Evolutionary conservation across 2,113 vertebrate species (phyloP), one percentile per base, ranked within the genome.

Genomic region (Malurus alboscapulatus): DNA sequence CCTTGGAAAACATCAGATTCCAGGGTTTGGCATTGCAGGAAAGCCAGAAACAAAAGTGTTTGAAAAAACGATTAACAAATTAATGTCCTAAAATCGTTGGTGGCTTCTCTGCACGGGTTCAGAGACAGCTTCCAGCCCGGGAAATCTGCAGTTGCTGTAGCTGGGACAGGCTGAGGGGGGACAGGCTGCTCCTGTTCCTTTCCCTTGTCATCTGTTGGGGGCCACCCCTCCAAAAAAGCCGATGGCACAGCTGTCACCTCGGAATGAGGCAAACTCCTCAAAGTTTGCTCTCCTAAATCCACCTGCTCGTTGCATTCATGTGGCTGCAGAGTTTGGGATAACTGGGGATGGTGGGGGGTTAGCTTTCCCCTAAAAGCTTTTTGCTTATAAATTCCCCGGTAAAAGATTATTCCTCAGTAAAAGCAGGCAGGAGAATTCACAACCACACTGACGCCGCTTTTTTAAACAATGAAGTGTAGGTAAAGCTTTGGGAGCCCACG

Each of bases 141-240:
- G 65, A 32, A 59, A n/a, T 42, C 4, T 3, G 27, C 9, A 6
- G 6, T 21, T 7, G 0, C 34, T 29, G 11, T 0, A 4, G 20
- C 55, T 77, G 65, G 53, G 48, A 42, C 47, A 53, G 36, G 25
- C 44, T 1, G 38, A 38, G 38, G 38, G 38, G 38, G 38, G 11
- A 38, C 38, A 38, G 38, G 38, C 38, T 38, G 38, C 38, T 29
- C 47, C 58, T 17, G 17, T 6, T 16, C 74, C 44, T 50, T 50
- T 88, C n/a, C 69, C 51, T n/a, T 53, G 38, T 65, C 69, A 6
- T 58, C 44, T 48, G 24, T 6, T 32, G 29, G 9, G 63, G 68
- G 47, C 36, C 42, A 21, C n/a, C 14, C 19, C 50, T 36, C 0
- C 6, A 42, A 38, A 22, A 72, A 22, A 38, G 53, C 48, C 2